phyloP scores from a whole-genome alignment of 1,140 invertebrate species.

The Heliconius eleuchia region DNA sequence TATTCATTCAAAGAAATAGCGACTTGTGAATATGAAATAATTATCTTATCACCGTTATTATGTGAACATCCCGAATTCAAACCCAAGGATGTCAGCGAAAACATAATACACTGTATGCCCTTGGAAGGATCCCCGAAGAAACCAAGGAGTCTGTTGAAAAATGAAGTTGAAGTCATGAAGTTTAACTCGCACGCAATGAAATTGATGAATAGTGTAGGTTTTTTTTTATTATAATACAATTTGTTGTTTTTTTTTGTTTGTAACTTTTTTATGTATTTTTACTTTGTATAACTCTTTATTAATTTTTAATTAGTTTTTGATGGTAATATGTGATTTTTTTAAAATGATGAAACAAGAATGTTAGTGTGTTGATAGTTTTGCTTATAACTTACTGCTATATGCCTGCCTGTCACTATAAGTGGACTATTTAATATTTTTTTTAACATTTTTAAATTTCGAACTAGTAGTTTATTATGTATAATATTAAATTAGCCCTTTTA shows the following conservation, averaged over 20 bases:
- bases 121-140: constrained; percentile 86
- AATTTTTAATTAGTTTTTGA: neutral
- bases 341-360: neutral
- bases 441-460: too few species aligned
- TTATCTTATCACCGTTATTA: constrained; percentile 91
- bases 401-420: too few species aligned
- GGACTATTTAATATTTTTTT: too few species aligned
- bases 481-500: too few species aligned
- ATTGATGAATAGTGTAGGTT: constrained; percentile 57
- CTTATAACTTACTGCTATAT: too few species aligned
- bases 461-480: too few species aligned
- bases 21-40: constrained; percentile 96
- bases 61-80: constrained; percentile 95
- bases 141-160: constrained; percentile 87
- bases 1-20: constrained; percentile 96
- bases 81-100: constrained; percentile 89
- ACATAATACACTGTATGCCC: constrained; percentile 91
- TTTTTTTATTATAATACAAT: constrained; percentile 12
- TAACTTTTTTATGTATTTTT: constrained; percentile 1
- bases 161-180: constrained; percentile 88
- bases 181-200: constrained; percentile 83
- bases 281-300: neutral
- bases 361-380: too few species aligned
- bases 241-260: constrained; percentile 18
- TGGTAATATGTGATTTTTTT: constrained; percentile 6